phyloP scores from a whole-genome alignment of 2,113 vertebrate genomes.

The Charadrius vociferus region DNA sequence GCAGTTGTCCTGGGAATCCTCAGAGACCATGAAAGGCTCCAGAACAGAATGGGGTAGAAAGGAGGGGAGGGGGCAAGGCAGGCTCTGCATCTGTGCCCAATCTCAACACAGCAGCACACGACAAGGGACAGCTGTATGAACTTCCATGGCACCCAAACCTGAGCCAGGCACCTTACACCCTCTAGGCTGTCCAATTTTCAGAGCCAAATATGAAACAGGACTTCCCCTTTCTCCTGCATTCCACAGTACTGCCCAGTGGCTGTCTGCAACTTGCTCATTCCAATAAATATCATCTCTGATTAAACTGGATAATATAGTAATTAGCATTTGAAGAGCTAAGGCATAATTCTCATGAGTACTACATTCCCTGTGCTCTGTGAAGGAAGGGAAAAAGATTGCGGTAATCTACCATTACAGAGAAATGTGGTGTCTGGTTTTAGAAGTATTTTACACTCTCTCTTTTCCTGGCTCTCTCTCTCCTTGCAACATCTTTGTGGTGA shows the following conservation, averaged over 20 bases:
- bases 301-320: not conserved
- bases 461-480: not conserved
- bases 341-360: not conserved
- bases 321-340: not conserved
- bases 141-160: not conserved
- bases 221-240: not conserved
- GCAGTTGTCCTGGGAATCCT: not conserved
- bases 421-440: not conserved
- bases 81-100: not conserved
- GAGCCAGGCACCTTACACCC: not conserved
- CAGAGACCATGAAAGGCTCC: not conserved
- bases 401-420: not conserved
- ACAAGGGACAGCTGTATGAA: not conserved
- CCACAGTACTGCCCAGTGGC: not conserved
- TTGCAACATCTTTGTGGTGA: not conserved
- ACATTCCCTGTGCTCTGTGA: not conserved
- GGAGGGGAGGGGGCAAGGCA: not conserved
- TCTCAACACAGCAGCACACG: not conserved
- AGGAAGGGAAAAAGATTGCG: not conserved
- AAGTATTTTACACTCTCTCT: not conserved
- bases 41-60: not conserved
- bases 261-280: not conserved
- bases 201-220: not conserved
- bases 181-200: not conserved
- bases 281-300: not conserved